Evolutionary conservation across 1,140 invertebrate species (phyloP), one percentile per base, ranked within the genome.

Genomic region (Drosophila prosaltans): DNA sequence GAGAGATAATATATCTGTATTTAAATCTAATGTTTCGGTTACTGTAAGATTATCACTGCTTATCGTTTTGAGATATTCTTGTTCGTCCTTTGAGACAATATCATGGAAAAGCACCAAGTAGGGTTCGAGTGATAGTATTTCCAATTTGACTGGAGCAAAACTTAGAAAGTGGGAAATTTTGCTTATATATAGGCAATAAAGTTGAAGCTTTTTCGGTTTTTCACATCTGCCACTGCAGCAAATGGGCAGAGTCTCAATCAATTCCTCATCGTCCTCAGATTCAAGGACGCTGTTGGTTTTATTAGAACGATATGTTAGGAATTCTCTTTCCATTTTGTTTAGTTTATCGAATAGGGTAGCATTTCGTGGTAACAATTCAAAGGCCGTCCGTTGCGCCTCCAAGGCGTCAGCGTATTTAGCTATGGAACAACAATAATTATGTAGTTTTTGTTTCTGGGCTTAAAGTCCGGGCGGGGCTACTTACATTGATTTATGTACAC

Each of bases 151-250:
- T 3, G 74, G 74, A 0, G 74, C 74, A 24, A 78, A 24, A 0
- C 26, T 32, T 11, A 78, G 28, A 11, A 71, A 78, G 0, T 68
- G 26, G 0, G 61, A 65, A 6, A 32, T 63, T 1, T 6, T 61
- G 6, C 48, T 55, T 7, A 77, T 66, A 36, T 77, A 78, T 0
- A 66, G 8, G n/a, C 74, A 78, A 54, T 76, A 76, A 0, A 70
- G 39, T 3, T n/a, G 45, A 1, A 75, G 36, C 11, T 54, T 1
- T n/a, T 1, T 32, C 0, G 36, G 1, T 7, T 51, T 9, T 5
- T 65, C 21, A 16, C 72, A 74, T 10, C n/a, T 70, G 8, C 70
- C 72, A 43, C 40, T 73, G 30, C 72, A 74, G 26, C 72, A 74
- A 1, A 3, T 0, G 0, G 55, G 40, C 41, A 71, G 1, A 1